A percentile compares a stretch with the other conserved stretches of the same genome.
Evolutionary conservation across 2,888 invertebrate species (phyloP).

Genomic region (Apeira syringaria): DNA sequence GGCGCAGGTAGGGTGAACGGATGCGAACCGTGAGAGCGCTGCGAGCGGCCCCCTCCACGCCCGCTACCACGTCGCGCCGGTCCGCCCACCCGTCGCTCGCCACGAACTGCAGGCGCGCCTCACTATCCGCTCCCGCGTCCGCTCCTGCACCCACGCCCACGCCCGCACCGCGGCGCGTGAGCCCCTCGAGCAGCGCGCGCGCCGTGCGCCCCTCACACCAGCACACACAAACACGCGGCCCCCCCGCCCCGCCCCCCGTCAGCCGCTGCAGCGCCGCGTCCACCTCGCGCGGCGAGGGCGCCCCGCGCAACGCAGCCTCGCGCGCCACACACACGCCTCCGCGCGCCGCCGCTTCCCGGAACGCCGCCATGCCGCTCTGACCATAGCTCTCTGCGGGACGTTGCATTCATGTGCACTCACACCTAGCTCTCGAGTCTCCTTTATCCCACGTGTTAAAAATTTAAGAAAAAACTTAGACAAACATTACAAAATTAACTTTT

Average conservation of each 20-base stretch:
- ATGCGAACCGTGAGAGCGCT: constrained; percentile 90
- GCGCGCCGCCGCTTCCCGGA: constrained; percentile 86
- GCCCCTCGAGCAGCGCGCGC: constrained; percentile 85
- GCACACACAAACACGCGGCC: constrained; percentile 81
- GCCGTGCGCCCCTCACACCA: constrained; percentile 91
- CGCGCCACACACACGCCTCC: constrained; percentile 89
- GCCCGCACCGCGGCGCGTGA: constrained; percentile 57
- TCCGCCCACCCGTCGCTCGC: constrained; percentile 89
- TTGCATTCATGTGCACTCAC: too few species aligned
- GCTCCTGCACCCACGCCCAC: too few species aligned
- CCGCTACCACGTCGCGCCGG: constrained; percentile 88
- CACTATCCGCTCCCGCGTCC: too few species aligned
- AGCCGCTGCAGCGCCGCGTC: constrained; percentile 73
- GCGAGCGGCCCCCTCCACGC: constrained; percentile 85
- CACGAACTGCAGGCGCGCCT: constrained; percentile 85
- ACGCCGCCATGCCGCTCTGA: constrained; percentile 89
- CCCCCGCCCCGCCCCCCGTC: constrained; percentile 16
- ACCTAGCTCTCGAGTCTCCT: too few species aligned
- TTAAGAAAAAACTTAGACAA: too few species aligned
- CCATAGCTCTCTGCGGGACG: constrained; percentile 85
- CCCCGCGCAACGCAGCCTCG: constrained; percentile 58
- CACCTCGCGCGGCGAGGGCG: constrained; percentile 38
- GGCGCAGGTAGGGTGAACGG: constrained; percentile 86
- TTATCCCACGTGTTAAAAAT: too few species aligned
- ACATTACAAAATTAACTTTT: too few species aligned